Base-by-base conservation (phyloP, 2,113 vertebrate species). In the Hylia prasina region DNA sequence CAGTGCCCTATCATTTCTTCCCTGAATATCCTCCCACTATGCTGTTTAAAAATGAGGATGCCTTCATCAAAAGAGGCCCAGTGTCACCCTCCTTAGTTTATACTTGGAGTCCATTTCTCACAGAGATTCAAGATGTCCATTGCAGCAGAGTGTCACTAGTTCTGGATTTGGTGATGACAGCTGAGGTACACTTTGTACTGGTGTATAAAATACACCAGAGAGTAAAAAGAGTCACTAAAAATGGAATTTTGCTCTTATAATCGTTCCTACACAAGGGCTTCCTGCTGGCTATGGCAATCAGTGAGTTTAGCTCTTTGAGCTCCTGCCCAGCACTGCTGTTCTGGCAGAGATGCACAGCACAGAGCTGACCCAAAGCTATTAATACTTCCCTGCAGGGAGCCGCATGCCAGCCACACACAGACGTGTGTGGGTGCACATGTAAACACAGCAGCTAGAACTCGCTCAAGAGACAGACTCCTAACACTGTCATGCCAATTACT, bases 291-390 rank as follows among this genome's bases (percentile, higher is more conserved):
- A 0, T 30, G 82, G 60, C 47, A 90, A 20, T 89, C 79, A 78
- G 75, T 4, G 9, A 50, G 65, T 88, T 80, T 4, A 73, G 79
- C 82, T 92, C 88, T 95, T 93, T 93, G 94, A 90, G 95, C 92
- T 88, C 27, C 44, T 86, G 90, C 91, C 93, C 90, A 81, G 92
- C 47, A 8, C 30, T 82, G 84, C 68, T 80, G 1, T 83, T 65
- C 75, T 97, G 87, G 94, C 88, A 92, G 90, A 33, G 85, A 25
- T 33, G 84, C 1, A 0, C 30, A 39, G 88, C 47, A 1, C 71
- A 20, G 88, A 61, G 92, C 90, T 89, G 94, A 83, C 93, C 93
- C 2, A 4, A n/a, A 61, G 61, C 94, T 90, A 33, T 91, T 77
- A 88, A 80, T 94, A 50, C 54, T 20, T 63, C 33, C 64, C 86